Base-by-base conservation (phyloP, 2,888 invertebrate genomes). In the Synergus laeviventris region DNA sequence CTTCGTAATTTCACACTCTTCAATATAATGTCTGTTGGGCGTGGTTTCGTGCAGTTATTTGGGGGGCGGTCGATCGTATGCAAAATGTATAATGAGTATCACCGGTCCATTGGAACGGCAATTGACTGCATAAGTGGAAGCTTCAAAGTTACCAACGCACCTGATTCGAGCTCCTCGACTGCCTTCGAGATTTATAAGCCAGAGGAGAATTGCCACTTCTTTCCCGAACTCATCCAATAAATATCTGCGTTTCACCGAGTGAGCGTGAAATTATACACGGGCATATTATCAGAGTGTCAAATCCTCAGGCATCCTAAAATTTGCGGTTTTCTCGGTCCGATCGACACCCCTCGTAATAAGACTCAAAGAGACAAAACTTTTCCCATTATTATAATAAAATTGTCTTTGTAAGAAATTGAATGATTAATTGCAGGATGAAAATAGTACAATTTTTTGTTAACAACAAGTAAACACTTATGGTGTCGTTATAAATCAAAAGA, bases 1-100 rank as follows among this genome's bases (percentile, higher is more conserved):
- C 82, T 31, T 81, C 82, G 82, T 86, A 86, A 86, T 85, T 80
- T 80, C 80, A 84, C 84, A 83, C 84, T 85, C 85, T 86, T 84
- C 80, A 83, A 82, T 74, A 81, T 86, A 86, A 86, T 84, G 84
- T 84, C 78, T 56, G 79, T 74, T 60, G 62, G 74, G 70, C 81
- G 74, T 74, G 77, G 78, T 81, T 82, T 83, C 78, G 81, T 76
- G 74, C 66, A 73, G 77, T 81, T 79, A 61, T 83, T 78, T 74
- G 45, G 49, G 42, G 74, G 66, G 42, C 49, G 45, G 45, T 31
- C 66, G 45, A 16, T 70, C 49, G 42, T 70, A 70, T 70, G 45
- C 31, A 70, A 70, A 70, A 49, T 49, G 11, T 70, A 70, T 70
- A 70, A 70, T 70, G 45, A 70, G 39, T 64, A 42, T 64, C 64